Conservation (phyloP, 2,888 invertebrate species). For the Lamellibrachia satsuma region DNA sequence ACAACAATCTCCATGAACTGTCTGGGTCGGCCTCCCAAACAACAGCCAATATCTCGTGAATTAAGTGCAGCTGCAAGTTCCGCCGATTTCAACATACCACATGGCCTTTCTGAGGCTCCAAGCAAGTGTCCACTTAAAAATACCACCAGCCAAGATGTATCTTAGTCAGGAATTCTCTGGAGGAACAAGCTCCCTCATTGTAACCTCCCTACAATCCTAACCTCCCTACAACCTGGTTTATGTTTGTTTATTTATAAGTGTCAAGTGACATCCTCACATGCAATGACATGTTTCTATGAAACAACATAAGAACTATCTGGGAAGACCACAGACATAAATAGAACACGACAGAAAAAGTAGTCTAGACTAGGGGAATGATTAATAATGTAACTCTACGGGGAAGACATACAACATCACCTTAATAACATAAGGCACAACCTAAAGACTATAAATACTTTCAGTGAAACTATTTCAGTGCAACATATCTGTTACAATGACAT, state of each 20-base stretch:
- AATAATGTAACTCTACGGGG: no score
- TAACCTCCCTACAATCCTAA: not conserved
- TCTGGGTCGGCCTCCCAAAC: not conserved
- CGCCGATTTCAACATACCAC: not conserved
- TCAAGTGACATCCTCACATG: not conserved
- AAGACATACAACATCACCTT: not conserved
- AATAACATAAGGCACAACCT: not conserved
- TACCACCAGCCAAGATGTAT: not conserved
- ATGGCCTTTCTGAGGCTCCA: not conserved
- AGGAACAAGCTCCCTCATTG: not conserved
- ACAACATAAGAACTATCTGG: not conserved
- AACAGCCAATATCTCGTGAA: not conserved
- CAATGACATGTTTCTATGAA: not conserved
- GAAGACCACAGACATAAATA: not conserved
- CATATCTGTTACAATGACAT: not conserved
- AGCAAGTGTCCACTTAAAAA: not conserved
- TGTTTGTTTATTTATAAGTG: not conserved
- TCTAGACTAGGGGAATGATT: no score
- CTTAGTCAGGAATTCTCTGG: not conserved
- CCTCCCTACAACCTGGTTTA: not conserved
- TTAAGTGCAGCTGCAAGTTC: not conserved
- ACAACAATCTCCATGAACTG: not conserved
- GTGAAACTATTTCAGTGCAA: not conserved
- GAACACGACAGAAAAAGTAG: no score
- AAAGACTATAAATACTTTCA: not conserved